phyloP scores from a whole-genome alignment of 2,888 invertebrate species.

The Julus scandinavius region DNA sequence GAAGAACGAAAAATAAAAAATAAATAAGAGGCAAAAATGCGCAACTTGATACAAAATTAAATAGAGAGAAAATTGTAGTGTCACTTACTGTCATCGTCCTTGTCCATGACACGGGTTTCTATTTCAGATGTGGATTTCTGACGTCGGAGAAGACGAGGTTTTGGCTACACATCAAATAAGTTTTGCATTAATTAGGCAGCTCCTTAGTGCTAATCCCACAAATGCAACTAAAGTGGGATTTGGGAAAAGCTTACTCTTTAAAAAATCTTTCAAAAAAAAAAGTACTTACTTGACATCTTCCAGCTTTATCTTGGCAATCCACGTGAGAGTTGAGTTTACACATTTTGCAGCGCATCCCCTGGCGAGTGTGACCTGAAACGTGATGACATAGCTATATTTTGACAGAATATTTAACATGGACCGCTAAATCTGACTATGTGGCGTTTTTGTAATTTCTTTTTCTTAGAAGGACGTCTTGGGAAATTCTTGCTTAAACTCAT shows the following conservation, averaged over 20 bases:
- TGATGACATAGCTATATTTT: background rate
- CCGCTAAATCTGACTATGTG: no score
- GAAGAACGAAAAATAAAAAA: slow-evolving; percentile 45
- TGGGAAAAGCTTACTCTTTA: background rate
- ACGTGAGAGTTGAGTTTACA: slow-evolving; percentile 92
- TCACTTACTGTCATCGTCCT: slow-evolving; percentile 61
- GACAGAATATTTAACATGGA: no score
- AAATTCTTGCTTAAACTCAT: no score
- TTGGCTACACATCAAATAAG: slow-evolving; percentile 70
- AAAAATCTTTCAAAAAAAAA: background rate
- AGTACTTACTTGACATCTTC: slow-evolving; percentile 74
- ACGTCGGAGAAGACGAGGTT: slow-evolving; percentile 82
- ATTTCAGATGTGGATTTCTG: slow-evolving; percentile 85
- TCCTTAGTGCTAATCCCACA: background rate
- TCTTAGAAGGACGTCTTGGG: no score
- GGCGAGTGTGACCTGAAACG: slow-evolving; percentile 83
- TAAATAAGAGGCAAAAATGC: slow-evolving; percentile 21
- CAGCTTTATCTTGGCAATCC: slow-evolving; percentile 82
- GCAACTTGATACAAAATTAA: background rate
- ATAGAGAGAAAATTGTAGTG: background rate
- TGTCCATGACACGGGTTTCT: slow-evolving; percentile 63
- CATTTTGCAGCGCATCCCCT: slow-evolving; percentile 87
- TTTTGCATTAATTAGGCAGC: background rate
- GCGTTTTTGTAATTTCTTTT: no score
- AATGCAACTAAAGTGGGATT: background rate